Percentiles rank a stretch among this genome's conserved stretches.
Evolutionary conservation across 2,797 vertebrate genomes (phyloP).

Genomic region (Danio aesculapii): DNA sequence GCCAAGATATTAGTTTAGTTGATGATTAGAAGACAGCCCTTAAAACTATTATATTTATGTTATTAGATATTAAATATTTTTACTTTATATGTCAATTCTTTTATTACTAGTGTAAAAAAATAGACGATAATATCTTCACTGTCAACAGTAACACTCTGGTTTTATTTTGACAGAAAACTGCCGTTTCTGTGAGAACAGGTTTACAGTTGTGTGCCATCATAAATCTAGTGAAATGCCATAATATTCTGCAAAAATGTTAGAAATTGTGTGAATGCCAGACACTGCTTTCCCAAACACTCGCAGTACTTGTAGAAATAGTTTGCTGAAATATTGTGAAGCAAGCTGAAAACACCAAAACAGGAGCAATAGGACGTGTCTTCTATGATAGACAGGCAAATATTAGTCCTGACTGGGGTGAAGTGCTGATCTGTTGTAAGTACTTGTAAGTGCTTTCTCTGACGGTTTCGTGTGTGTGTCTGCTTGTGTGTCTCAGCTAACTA

Average conservation of each 20-base stretch:
- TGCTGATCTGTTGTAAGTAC: slow-evolving; percentile 14
- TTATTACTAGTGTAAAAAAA: background rate
- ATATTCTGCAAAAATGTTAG: background rate
- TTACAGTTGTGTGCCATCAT: background rate
- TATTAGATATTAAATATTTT: too few relatives aligned
- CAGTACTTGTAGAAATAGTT: background rate
- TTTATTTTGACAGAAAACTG: background rate
- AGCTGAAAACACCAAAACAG: background rate
- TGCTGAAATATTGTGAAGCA: background rate
- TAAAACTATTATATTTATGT: too few relatives aligned
- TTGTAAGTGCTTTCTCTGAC: slow-evolving; percentile 12
- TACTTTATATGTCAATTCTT: background rate
- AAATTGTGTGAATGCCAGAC: background rate
- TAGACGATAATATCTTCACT: background rate
- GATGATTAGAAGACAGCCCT: too few relatives aligned
- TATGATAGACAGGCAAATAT: slow-evolving; percentile 10
- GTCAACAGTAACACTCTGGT: background rate
- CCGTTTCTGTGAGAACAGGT: background rate
- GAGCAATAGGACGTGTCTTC: background rate
- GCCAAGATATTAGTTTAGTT: too few relatives aligned
- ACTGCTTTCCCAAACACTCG: background rate
- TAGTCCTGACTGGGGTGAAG: slow-evolving; percentile 5
- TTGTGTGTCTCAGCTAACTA: slow-evolving; percentile 84
- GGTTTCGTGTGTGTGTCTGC: slow-evolving; percentile 27
- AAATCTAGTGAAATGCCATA: background rate